Conservation (phyloP, 2,888 invertebrate species). For the Acleris literana region DNA sequence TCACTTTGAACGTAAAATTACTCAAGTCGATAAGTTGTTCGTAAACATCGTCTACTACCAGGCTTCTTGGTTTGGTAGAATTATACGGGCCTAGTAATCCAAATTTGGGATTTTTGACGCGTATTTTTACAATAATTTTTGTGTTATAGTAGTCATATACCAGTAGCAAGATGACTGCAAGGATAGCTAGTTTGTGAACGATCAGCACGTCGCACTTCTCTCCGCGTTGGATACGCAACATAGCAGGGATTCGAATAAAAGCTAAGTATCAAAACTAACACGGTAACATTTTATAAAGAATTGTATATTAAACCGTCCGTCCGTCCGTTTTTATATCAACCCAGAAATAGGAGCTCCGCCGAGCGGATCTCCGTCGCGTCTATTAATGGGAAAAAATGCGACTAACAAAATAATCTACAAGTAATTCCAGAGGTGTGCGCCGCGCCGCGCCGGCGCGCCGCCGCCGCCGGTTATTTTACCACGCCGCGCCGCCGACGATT, state of each 20-base stretch:
- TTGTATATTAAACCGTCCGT: too few relatives aligned
- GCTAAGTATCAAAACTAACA: background rate
- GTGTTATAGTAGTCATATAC: conserved; percentile 50
- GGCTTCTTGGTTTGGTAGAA: conserved; percentile 36
- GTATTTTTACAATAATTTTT: conserved; percentile 41
- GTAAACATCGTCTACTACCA: conserved; percentile 51
- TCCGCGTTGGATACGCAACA: conserved; percentile 47
- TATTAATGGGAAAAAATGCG: too few relatives aligned
- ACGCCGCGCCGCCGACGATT: too few relatives aligned
- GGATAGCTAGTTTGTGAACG: conserved; percentile 50
- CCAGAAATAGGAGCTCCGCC: too few relatives aligned
- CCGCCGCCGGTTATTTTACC: too few relatives aligned
- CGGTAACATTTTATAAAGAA: background rate
- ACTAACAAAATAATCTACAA: too few relatives aligned
- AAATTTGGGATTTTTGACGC: conserved; percentile 56
- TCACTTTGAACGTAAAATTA: conserved; percentile 85
- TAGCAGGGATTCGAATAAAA: conserved; percentile 34
- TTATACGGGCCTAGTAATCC: conserved; percentile 56
- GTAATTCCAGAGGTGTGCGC: too few relatives aligned
- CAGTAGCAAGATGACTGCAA: conserved; percentile 46
- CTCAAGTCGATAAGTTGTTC: conserved; percentile 81
- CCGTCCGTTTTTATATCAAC: too few relatives aligned
- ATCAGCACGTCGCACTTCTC: conserved; percentile 52
- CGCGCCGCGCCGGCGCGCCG: too few relatives aligned
- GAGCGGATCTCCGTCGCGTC: too few relatives aligned